Percentiles rank a stretch among this genome's conserved stretches.
These are phyloP conservation scores for Trichonephila inaurata DNA, from an alignment of 1,140 invertebrate species.

Conservation along the genomic window DNA sequence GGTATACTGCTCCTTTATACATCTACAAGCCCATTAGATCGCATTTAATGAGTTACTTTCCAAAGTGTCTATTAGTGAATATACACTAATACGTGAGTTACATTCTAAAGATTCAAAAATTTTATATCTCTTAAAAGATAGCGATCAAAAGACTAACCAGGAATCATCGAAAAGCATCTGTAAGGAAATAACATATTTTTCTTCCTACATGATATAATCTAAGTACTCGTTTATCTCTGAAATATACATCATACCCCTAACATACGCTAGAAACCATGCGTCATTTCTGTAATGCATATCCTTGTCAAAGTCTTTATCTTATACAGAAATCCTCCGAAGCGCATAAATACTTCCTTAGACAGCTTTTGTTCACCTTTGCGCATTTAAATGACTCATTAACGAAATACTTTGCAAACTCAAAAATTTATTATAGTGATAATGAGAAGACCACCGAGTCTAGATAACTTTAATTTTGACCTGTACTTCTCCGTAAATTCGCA, in stretches of 20 bases:
- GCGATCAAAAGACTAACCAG: neutral
- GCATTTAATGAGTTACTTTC: neutral
- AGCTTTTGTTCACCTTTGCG: neutral
- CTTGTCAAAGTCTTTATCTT: constrained; percentile 29
- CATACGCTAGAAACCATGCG: neutral
- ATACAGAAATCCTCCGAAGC: neutral
- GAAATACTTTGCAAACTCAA: neutral
- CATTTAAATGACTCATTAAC: constrained; percentile 60
- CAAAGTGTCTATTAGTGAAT: neutral
- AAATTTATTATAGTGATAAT: constrained; percentile 56
- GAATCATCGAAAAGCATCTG: neutral
- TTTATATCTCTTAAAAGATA: neutral
- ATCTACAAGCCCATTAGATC: neutral
- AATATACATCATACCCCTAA: neutral
- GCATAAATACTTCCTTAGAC: constrained; percentile 33
- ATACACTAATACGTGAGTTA: neutral
- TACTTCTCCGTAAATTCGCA: neutral
- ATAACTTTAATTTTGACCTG: neutral
- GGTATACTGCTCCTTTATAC: neutral
- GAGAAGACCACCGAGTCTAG: neutral
- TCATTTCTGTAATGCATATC: constrained; percentile 21
- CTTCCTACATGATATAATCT: neutral
- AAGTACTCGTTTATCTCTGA: constrained; percentile 6
- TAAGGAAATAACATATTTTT: constrained; percentile 25
- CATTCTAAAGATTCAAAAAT: neutral